Evolutionary conservation across 2,797 vertebrate species (phyloP), one percentile per base, ranked within the genome.

Genomic region (Naso thynnoides): DNA sequence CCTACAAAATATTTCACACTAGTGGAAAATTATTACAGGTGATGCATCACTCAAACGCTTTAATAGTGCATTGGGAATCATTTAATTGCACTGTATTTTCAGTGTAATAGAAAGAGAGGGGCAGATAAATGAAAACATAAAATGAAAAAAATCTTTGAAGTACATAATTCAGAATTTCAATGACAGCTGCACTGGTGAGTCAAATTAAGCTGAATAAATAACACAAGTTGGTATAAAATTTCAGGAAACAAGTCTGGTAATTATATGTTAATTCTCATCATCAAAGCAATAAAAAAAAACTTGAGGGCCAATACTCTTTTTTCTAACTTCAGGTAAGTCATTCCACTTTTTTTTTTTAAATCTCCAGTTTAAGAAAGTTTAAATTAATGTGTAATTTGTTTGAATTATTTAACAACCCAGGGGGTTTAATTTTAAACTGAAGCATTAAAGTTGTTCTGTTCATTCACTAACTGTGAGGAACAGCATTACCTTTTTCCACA

Each of bases 91-190:
- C 36, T 29, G 8, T 13, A 45, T 64, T 66, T 67, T 47, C 14
- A 60, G 4, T 19, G n/a, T 18, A 41, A 45, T 6, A 24, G 4
- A 66, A 70, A 49, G 5, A 60, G 14, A 36, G 44, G 14, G 3
- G 44, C n/a, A 69, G 79, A 61, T 49, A 77, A 70, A 15, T 50
- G 19, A 50, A 59, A 33, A 62, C 45, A 31, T 2, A 2, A 19
- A 47, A 53, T 69, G n/a, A n/a, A 26, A 77, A 57, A 73, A 68
- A 38, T 31, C 33, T 70, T 73, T 56, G 27, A 79, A 59, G 41
- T 47, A 45, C 58, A 73, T 54, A 42, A 61, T 71, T 52, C 8
- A 54, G 16, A 70, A 18, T 13, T 7, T 82, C 66, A 65, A 65
- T 47, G 31, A 47, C 24, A 27, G 73, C n/a, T 1, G 38, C 11